Base-by-base conservation (phyloP, 1,140 invertebrate species). In the Drosophila bocki region DNA sequence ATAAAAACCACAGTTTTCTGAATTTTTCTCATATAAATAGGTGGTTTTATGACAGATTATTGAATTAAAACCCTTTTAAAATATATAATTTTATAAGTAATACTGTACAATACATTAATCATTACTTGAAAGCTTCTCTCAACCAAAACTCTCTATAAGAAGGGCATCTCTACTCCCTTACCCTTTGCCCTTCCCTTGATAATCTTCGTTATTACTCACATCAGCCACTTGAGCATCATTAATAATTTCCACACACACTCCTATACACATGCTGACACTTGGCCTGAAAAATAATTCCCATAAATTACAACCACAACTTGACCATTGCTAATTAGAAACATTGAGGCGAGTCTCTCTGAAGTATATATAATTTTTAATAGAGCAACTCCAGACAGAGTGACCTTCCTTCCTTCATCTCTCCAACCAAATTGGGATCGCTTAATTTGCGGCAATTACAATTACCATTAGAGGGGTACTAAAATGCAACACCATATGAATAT, bases 391-490 rank as follows among this genome's bases (percentile, higher is more conserved):
- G 61, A 45, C 37, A 32, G 26, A 70, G 62, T 54, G 22, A 22
- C 48, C 44, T 54, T 33, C 44, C 3, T 12, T 47, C 39, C 29
- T 67, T n/a, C 54, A 42, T 13, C 17, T 32, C 17, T 2, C 3
- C 22, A n/a, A 17, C 47, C n/a, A 6, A 13, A n/a, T 47, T 33
- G 48, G 64, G 29, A 80, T 74, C 76, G 58, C 74, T 81, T 88
- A 77, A 87, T 87, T 87, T 83, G 80, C 68, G 58, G 63, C 68
- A 78, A 81, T 85, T 81, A 85, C 68, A 75, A 78, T 78, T 78
- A 82, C 53, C 53, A 56, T 56, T 56, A 58, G 70, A 56, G 71
- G 70, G 50, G 26, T 6, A 26, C 26, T 44, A 62, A 51, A 70
- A 62, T 51, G 64, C 60, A 83, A 70, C 76, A 68, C 78, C 71